Evolutionary conservation across 2,797 vertebrate genomes (phyloP), one percentile per base, ranked within the genome.

Genomic region (Alectoris magna): DNA sequence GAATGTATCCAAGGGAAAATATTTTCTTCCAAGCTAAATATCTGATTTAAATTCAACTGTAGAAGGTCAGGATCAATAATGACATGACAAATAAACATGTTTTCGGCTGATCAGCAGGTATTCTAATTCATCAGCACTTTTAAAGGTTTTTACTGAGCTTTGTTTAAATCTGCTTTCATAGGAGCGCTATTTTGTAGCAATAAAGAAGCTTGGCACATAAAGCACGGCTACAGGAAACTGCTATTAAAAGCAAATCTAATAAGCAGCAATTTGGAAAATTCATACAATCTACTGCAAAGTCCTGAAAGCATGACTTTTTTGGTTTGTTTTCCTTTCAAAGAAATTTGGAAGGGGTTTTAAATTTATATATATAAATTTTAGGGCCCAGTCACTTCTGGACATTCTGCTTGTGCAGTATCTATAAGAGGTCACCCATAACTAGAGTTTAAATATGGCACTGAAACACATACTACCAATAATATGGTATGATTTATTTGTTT

Each of bases 91-190:
- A 71, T 70, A 79, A 94, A 90, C 44, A 41, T 5, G 11, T 58
- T 92, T 94, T 88, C 60, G 81, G 56, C 55, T 72, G 53, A 76
- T 90, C 80, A 94, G 83, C 56, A 46, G 63, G 75, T 92, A 68
- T 88, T 92, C 31, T 58, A 82, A 56, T 86, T 94, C 75, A 90
- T 82, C 83, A 94, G 76, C 73, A 39, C 36, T 86, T 93, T 59
- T n/a, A 86, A 56, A 58, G 13, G 24, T 62, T 95, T 96, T 83
- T 86, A 79, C 44, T 84, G 83, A 89, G 68, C 68, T 94, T 92
- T 80, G 36, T 64, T 92, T 70, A 49, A 70, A 29, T 22, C 67
- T 80, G 41, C 75, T 88, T 92, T 84, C 27, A 27, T 17, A 67
- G 59, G 24, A 9, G 8, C 39, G 77, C 39, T 15, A 26, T 88